Evolutionary conservation across 2,797 vertebrate species (phyloP).

Genomic region (Sebastes vulpes): DNA sequence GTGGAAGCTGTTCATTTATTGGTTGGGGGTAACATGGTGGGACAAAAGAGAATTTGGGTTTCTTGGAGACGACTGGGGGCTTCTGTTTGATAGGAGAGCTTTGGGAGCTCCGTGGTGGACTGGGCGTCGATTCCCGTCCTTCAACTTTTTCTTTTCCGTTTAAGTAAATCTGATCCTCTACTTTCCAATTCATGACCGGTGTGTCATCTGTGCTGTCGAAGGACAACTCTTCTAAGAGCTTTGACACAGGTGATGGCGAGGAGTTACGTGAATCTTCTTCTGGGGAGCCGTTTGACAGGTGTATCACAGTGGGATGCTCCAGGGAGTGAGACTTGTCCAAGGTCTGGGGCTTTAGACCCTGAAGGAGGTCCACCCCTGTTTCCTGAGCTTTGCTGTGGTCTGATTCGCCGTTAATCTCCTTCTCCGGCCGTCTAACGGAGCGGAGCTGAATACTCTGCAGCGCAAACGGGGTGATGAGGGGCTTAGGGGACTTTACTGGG

Average conservation of each 20-base stretch:
- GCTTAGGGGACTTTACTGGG: slow-evolving; percentile 84
- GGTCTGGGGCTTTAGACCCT: slow-evolving; percentile 69
- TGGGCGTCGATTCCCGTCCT: neutral
- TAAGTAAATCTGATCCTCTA: slow-evolving; percentile 28
- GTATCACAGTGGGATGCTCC: slow-evolving; percentile 44
- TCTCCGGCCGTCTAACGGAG: slow-evolving; percentile 86
- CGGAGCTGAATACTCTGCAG: slow-evolving; percentile 94
- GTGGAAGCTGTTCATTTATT: slow-evolving; percentile 70
- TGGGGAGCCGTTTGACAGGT: slow-evolving; percentile 39
- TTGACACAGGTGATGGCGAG: slow-evolving; percentile 79
- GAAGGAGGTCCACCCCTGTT: slow-evolving; percentile 56
- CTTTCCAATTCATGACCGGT: slow-evolving; percentile 26
- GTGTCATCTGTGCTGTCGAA: slow-evolving; percentile 65
- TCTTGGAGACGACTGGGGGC: slow-evolving; percentile 93
- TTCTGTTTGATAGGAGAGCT: slow-evolving; percentile 87
- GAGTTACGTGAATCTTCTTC: slow-evolving; percentile 50
- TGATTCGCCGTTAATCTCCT: slow-evolving; percentile 61
- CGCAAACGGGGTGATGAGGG: slow-evolving; percentile 91
- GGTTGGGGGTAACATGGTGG: slow-evolving; percentile 77
- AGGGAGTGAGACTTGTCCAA: slow-evolving; percentile 71
- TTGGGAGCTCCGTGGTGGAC: slow-evolving; percentile 59
- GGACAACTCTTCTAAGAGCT: slow-evolving; percentile 72
- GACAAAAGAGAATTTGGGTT: slow-evolving; percentile 91
- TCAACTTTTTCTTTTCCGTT: slow-evolving; percentile 52
- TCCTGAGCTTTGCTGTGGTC: slow-evolving; percentile 77